Conservation (phyloP, 2,113 vertebrate species). For the Oceanites oceanicus region DNA sequence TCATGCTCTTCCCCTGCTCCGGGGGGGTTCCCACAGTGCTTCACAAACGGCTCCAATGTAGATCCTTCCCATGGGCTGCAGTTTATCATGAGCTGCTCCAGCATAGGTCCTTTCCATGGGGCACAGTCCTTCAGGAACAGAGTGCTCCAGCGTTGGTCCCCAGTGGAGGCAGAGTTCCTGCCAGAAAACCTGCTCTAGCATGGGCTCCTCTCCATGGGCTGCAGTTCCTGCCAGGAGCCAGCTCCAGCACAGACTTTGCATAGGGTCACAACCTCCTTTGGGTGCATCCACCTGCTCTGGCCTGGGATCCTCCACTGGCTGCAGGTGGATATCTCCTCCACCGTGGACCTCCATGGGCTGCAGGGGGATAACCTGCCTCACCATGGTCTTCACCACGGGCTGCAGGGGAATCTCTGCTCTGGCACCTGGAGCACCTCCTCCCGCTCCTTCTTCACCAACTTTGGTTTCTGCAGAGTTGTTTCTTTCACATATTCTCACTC, state of each 20-base stretch:
- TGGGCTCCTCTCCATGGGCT: too few relatives aligned
- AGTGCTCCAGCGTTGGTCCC: not conserved
- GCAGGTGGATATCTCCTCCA: not conserved
- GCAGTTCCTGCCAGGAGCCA: not conserved
- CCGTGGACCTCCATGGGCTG: not conserved
- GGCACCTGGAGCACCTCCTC: fast-evolving
- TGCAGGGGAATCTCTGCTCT: not conserved
- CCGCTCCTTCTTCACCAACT: not conserved
- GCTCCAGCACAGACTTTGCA: not conserved
- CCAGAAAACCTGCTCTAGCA: fast-evolving
- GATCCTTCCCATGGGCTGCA: not conserved
- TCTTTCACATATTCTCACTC: not conserved
- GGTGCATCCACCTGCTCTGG: fast-evolving
- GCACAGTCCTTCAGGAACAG: not conserved
- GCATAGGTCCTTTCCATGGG: not conserved
- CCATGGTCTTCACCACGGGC: not conserved
- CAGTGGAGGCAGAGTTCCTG: not conserved
- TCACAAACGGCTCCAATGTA: not conserved
- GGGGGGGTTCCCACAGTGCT: not conserved
- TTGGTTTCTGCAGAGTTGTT: not conserved
- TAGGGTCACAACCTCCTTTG: not conserved
- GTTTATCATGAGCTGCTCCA: not conserved
- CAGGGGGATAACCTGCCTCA: not conserved
- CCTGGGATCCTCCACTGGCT: fast-evolving
- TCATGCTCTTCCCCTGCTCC: not conserved